Percentiles rank a stretch among this genome's conserved stretches.
Evolutionary conservation across 2,888 invertebrate genomes (phyloP).

Genomic region (Ellobium chinense): DNA sequence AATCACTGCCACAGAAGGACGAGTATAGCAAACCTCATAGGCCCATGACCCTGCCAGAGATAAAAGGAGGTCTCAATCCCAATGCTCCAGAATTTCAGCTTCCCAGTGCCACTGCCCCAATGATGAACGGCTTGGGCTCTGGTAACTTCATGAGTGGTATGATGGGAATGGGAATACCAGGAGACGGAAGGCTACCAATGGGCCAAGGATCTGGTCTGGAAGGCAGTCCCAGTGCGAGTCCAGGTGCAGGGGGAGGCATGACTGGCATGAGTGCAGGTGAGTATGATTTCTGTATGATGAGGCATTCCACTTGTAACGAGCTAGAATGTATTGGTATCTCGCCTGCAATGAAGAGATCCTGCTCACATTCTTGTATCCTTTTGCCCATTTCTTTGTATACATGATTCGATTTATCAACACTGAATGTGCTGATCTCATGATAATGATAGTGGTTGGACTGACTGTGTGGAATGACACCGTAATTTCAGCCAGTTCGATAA

Average conservation of each 20-base stretch:
- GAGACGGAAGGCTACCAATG: constrained; percentile 9
- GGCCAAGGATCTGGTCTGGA: neutral
- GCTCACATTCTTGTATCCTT: too few species aligned
- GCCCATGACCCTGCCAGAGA: constrained; percentile 78
- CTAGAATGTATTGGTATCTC: too few species aligned
- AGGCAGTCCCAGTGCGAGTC: constrained; percentile 41
- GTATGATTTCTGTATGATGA: neutral
- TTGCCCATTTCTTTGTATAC: too few species aligned
- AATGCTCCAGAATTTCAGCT: constrained; percentile 87
- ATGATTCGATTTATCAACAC: too few species aligned
- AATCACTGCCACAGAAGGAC: constrained; percentile 65
- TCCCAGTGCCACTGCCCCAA: constrained; percentile 41
- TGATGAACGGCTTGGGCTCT: constrained; percentile 43
- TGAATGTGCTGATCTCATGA: too few species aligned
- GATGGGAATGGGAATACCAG: constrained; percentile 1
- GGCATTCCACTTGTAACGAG: too few species aligned
- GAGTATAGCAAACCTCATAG: constrained; percentile 76
- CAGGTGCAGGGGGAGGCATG: constrained; percentile 40
- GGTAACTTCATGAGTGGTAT: constrained; percentile 10
- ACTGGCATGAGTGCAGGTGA: constrained; percentile 14
- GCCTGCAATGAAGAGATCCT: too few species aligned
- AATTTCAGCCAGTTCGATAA: too few species aligned
- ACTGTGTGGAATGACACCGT: too few species aligned
- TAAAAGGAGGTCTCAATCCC: constrained; percentile 85
- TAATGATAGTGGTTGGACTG: too few species aligned